These are phyloP conservation scores for Onthophagus sagittarius DNA, from an alignment of 2,888 invertebrate genomes.

Conservation along the genomic window DNA sequence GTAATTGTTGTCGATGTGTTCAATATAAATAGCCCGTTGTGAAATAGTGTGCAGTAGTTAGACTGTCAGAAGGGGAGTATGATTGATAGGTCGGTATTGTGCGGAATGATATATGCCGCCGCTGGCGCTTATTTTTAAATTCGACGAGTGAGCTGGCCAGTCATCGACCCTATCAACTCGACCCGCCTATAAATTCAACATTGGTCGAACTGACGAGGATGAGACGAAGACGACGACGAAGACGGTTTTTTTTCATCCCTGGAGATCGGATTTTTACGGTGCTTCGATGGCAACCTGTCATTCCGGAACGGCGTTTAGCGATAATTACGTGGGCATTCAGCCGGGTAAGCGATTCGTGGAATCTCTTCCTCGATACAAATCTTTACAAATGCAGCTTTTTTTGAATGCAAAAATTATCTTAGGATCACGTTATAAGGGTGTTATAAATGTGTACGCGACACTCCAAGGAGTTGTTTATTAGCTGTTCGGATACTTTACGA, in stretches of 20 bases:
- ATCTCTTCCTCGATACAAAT: background rate
- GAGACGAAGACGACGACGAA: background rate
- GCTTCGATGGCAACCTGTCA: background rate
- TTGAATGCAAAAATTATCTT: background rate
- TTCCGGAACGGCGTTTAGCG: background rate
- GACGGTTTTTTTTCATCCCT: background rate
- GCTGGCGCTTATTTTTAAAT: conserved; percentile 4
- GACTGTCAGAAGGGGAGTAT: conserved; percentile 7
- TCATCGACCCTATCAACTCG: conserved; percentile 10
- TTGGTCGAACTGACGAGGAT: background rate
- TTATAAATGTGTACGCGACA: background rate
- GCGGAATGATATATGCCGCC: conserved; percentile 9
- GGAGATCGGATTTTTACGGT: background rate
- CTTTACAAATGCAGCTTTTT: background rate
- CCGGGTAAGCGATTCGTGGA: background rate
- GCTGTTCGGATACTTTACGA: background rate
- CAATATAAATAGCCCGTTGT: conserved; percentile 9
- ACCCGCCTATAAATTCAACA: conserved; percentile 8
- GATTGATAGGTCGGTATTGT: conserved; percentile 9
- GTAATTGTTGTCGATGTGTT: conserved; percentile 11
- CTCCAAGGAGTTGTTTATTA: background rate
- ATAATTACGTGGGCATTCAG: background rate
- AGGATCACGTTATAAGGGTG: background rate
- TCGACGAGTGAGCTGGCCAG: background rate
- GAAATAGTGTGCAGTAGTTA: conserved; percentile 9